Base-by-base conservation (phyloP, 2,797 vertebrate genomes). In the Argentina silus region DNA sequence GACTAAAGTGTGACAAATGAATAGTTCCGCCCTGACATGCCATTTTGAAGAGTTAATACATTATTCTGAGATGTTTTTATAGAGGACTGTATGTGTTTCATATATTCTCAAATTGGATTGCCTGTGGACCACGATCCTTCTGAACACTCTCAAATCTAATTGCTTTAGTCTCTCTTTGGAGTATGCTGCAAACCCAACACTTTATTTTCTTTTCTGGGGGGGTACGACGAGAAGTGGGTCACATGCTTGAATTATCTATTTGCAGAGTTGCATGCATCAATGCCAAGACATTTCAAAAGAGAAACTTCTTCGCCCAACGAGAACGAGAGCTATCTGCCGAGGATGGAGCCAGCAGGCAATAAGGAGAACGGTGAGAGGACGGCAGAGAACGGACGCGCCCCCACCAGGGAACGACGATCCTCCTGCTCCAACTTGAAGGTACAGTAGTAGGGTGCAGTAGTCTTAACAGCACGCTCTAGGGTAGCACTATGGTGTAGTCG, bases 231-330 rank as follows among this genome's bases (percentile, higher is more conserved):
- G 80, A 91, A 91, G 78, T 91, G 84, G 88, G 86, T 93, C 89
- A 93, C 89, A 92, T 91, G 90, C 86, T 90, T 91, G 82, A 91
- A 91, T 91, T 88, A 90, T 91, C 88, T 81, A 83, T 90, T 91
- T 89, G 80, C 86, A 93, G 91, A 87, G 80, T 90, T 90, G 88
- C 84, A 90, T 88, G 90, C 88, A 86, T 88, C 85, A 84, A 80
- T 84, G 85, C 83, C 85, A 82, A 90, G 83, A 88, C 85, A 85
- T 78, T 88, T 76, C 88, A 87, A 80, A 87, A 86, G 82, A 82
- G 83, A 87, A 86, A 85, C 77, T 81, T 86, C 77, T 81, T 86
- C 78, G 81, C 68, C 82, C 80, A 73, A 88, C 79, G 72, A 88
- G 78, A 89, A 78, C 67, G 73, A 65, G 74, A 79, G 69, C 76